These are phyloP conservation scores for Mormyrus proboscirostris DNA, from an alignment of 2,797 vertebrate species.

Conservation along the genomic window DNA sequence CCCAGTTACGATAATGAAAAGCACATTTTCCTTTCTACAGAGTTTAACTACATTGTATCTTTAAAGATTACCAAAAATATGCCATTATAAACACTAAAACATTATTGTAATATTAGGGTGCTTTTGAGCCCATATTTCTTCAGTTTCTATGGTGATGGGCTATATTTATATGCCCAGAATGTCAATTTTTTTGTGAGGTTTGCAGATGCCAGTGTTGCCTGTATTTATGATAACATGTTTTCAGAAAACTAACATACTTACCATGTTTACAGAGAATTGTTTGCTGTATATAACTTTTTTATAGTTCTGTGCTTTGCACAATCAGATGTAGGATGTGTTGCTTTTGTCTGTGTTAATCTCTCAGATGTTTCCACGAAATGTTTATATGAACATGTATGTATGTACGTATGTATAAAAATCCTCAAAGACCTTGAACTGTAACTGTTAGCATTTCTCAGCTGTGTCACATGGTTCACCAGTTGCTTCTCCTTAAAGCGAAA, in stretches of 20 bases:
- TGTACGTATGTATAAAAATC: constrained; percentile 56
- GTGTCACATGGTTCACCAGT: constrained; percentile 84
- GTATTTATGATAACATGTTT: constrained; percentile 81
- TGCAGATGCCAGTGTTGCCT: constrained; percentile 91
- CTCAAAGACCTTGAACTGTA: constrained; percentile 78
- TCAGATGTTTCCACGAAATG: constrained; percentile 70
- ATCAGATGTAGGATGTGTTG: constrained; percentile 56
- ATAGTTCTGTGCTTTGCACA: constrained; percentile 90
- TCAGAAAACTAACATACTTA: constrained; percentile 86
- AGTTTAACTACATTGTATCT: constrained; percentile 77
- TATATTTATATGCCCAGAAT: constrained; percentile 74
- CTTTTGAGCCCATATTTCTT: constrained; percentile 58
- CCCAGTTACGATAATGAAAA: constrained; percentile 71
- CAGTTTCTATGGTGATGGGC: constrained; percentile 74
- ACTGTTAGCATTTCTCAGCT: constrained; percentile 76
- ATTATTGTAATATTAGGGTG: constrained; percentile 62
- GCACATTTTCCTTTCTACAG: constrained; percentile 83
- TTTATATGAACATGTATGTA: constrained; percentile 11
- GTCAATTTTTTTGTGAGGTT: constrained; percentile 83
- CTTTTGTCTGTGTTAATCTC: constrained; percentile 77
- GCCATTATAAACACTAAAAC: constrained; percentile 76
- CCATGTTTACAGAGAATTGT: constrained; percentile 97
- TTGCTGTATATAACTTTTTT: constrained; percentile 97
- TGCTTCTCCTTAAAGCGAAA: constrained; percentile 59
- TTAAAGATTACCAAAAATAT: constrained; percentile 85